Percentiles rank a stretch among this genome's conserved stretches.
Conservation (phyloP, 2,888 invertebrate genomes). For the Drosophila percnosoma region DNA sequence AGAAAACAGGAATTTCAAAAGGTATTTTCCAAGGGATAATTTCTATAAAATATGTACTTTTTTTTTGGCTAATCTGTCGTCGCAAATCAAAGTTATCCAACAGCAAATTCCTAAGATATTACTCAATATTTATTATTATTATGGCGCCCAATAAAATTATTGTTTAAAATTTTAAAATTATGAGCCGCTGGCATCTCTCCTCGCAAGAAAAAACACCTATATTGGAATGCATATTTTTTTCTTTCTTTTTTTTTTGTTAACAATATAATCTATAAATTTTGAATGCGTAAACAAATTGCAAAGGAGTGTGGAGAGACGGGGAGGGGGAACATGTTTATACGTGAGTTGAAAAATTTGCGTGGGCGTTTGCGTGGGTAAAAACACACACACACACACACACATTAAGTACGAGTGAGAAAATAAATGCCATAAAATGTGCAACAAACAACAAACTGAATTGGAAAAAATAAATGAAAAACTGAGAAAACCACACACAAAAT, state of each 20-base stretch:
- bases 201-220: conserved; percentile 17
- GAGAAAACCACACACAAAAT: conserved; percentile 22
- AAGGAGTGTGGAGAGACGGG: neutral
- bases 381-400: conserved; percentile 19
- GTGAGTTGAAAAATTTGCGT: conserved; percentile 60
- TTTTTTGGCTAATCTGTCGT: neutral
- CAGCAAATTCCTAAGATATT: conserved; percentile 15
- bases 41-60: conserved; percentile 5
- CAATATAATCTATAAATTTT: conserved; percentile 30
- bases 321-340: conserved; percentile 12
- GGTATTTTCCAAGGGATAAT: conserved; percentile 1
- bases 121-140: conserved; percentile 11
- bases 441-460: conserved; percentile 25
- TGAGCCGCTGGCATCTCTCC: conserved; percentile 22
- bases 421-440: conserved; percentile 50
- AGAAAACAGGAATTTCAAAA: neutral
- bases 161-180: neutral
- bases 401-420: neutral
- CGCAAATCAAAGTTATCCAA: neutral
- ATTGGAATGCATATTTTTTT: conserved; percentile 15
- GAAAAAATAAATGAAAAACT: conserved; percentile 14
- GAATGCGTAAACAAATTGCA: conserved; percentile 50
- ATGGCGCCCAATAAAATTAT: conserved; percentile 20
- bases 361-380: conserved; percentile 57
- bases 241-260: neutral